phyloP scores from a whole-genome alignment of 2,797 vertebrate genomes.

The Pangasius sanitwongsei region DNA sequence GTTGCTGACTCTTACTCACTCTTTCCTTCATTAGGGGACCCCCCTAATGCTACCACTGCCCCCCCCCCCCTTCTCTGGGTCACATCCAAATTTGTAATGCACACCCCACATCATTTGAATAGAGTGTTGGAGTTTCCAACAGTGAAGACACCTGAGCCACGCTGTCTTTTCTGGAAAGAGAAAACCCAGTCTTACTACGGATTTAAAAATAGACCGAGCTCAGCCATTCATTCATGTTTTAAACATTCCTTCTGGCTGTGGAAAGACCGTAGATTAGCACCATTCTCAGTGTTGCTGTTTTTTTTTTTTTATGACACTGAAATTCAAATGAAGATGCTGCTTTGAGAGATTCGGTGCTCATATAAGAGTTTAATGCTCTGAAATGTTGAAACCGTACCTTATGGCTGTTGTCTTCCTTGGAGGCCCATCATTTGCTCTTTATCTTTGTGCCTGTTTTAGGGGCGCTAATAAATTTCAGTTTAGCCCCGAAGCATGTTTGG shows the following conservation, averaged over 20 bases:
- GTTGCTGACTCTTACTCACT: constrained; percentile 47
- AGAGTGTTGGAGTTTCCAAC: constrained; percentile 50
- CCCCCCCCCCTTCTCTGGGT: neutral
- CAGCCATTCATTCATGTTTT: constrained; percentile 32
- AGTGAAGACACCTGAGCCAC: constrained; percentile 50
- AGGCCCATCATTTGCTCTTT: neutral
- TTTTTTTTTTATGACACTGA: neutral
- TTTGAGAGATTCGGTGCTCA: neutral
- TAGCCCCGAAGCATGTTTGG: neutral
- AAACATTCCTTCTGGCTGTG: constrained; percentile 17
- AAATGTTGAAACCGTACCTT: neutral
- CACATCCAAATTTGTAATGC: constrained; percentile 36
- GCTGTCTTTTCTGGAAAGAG: constrained; percentile 32
- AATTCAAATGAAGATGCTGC: constrained; percentile 14
- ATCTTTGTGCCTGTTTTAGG: neutral
- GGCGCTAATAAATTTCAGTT: neutral
- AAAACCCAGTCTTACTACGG: constrained; percentile 51
- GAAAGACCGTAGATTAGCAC: neutral
- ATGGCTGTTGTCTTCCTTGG: neutral
- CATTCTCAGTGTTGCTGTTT: neutral
- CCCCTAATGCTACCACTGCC: neutral
- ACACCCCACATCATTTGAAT: constrained; percentile 53
- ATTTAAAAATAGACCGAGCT: constrained; percentile 39
- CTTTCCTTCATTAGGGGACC: constrained; percentile 36
- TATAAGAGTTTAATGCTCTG: neutral